These are phyloP conservation scores for Hybognathus amarus DNA, from an alignment of 2,797 vertebrate species.

Conservation along the genomic window DNA sequence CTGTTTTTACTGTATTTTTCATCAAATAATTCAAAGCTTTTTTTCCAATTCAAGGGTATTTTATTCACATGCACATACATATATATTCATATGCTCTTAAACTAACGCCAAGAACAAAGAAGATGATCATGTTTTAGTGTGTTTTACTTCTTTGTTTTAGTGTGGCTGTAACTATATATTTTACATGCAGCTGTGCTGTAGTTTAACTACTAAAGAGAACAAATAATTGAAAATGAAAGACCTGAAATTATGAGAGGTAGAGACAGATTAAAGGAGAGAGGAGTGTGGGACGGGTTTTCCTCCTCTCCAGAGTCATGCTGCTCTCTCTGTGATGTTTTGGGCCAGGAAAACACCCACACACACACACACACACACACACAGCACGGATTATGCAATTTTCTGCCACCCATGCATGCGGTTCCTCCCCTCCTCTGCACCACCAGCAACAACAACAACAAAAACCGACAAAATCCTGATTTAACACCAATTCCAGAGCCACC, in stretches of 20 bases:
- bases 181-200: not conserved
- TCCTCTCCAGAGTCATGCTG: conserved; percentile 60
- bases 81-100: too few relatives aligned
- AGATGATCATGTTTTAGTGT: too few relatives aligned
- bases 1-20: not conserved
- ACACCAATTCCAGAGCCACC: conserved; percentile 10
- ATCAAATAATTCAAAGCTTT: not conserved
- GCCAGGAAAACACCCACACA: conserved; percentile 71
- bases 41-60: too few relatives aligned
- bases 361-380: conserved; percentile 49
- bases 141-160: too few relatives aligned
- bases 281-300: conserved; percentile 62
- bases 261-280: conserved; percentile 11
- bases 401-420: conserved; percentile 62
- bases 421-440: conserved; percentile 43
- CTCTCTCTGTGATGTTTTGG: conserved; percentile 67
- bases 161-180: not conserved
- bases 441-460: conserved; percentile 30
- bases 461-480: conserved; percentile 24
- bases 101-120: too few relatives aligned
- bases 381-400: conserved; percentile 71
- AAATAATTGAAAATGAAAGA: not conserved
- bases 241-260: not conserved
- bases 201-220: not conserved
- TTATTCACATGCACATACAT: too few relatives aligned